These are phyloP conservation scores for Anableps anableps DNA, from an alignment of 2,797 vertebrate species.

Conservation along the genomic window DNA sequence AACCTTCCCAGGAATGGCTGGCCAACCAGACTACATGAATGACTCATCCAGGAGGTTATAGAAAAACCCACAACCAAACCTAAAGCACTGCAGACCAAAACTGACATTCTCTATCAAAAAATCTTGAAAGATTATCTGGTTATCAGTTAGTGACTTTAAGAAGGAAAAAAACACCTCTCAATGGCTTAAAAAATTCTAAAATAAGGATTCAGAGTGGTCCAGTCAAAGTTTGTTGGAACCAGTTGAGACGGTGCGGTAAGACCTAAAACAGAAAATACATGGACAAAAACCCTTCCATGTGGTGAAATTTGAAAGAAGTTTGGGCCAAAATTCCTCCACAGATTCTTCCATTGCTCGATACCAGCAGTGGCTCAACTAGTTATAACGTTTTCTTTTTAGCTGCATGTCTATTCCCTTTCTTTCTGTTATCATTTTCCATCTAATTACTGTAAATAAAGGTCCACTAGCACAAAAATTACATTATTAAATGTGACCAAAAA, in stretches of 20 bases:
- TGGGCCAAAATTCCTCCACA: neutral
- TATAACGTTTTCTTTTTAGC: neutral
- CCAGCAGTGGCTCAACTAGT: neutral
- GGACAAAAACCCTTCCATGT: neutral
- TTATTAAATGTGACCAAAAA: too few species aligned
- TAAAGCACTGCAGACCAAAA: neutral
- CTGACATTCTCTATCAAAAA: neutral
- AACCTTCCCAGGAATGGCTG: too few species aligned
- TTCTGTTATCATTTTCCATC: neutral
- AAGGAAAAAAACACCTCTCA: neutral
- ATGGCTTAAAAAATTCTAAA: neutral
- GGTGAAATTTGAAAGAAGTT: neutral
- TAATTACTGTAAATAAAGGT: neutral
- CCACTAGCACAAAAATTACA: neutral
- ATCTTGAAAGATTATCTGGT: neutral
- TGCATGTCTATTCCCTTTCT: neutral
- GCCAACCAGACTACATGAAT: neutral
- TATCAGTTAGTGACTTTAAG: neutral
- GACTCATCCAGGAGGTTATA: neutral
- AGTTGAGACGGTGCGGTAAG: neutral
- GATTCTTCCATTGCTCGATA: neutral
- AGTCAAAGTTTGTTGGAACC: neutral
- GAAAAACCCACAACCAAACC: neutral
- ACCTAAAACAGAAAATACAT: neutral
- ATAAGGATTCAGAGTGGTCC: neutral